Evolutionary conservation across 2,113 vertebrate genomes (phyloP), one percentile per base, ranked within the genome.

Genomic region (Marmota flaviventris): DNA sequence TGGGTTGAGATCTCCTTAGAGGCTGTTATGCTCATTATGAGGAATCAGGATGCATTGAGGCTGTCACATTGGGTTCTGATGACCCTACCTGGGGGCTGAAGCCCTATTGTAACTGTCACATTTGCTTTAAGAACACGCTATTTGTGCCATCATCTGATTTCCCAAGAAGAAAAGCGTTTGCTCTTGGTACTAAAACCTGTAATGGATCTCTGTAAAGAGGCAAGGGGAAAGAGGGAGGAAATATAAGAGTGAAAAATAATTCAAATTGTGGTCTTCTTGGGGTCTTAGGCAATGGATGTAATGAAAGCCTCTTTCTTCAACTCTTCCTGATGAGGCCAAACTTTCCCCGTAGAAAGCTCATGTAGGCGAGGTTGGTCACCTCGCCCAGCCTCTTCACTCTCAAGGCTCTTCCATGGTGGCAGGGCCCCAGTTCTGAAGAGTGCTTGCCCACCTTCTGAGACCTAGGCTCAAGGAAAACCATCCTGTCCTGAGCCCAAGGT

Each of bases 51-150:
- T 93, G 58, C 91, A 27, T 77, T 39, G 58, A 84, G 58, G 72
- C 96, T 92, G 93, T 98, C 98, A 97, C 91, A 56, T 14, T 70
- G n/a, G 87, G 86, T 96, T 98, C 87, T 94, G 90, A 76, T 34
- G 29, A 98, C 97, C 96, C 95, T 90, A 84, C 91, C 79, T 94
- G 85, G 61, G 85, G 96, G 89, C 95, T 11, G 0, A 85, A 87
- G 91, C 83, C 81, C 78, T 48, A 84, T 29, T 84, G 86, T 75
- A 97, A 93, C 94, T 97, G 95, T 98, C 98, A 98, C 87, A 96
- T 96, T 96, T 97, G 93, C 96, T 98, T 86, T 78, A 29, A 98
- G 94, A 97, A 98, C 89, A 95, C 56, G 78, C 84, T 98, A 89
- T 97, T 97, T 94, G 93, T 93, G 85, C 95, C 8, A 72, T 93